phyloP scores from a whole-genome alignment of 2,113 vertebrate genomes.

The Mionectes macconnelli region DNA sequence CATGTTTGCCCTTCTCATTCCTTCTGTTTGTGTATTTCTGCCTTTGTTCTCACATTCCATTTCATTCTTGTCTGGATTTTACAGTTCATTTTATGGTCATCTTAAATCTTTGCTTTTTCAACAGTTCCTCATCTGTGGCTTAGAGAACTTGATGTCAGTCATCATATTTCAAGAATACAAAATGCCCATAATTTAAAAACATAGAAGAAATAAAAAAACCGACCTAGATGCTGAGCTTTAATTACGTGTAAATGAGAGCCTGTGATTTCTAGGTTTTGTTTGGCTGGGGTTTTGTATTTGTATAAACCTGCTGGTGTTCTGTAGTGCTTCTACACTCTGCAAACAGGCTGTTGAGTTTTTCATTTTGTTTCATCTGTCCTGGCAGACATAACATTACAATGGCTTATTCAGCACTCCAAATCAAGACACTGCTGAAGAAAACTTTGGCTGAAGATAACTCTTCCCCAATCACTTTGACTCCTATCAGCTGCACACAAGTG shows the following conservation, averaged over 20 bases:
- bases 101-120: conserved; percentile 4
- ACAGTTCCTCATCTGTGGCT: background rate
- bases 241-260: background rate
- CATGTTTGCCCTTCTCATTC: background rate
- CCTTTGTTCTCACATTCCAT: background rate
- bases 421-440: conserved; percentile 73
- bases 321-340: background rate
- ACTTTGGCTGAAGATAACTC: conserved; percentile 21
- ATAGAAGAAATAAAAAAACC: background rate
- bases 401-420: conserved; percentile 90
- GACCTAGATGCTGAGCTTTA: background rate
- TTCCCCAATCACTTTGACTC: conserved; percentile 23
- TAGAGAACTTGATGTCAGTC: background rate
- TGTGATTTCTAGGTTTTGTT: background rate
- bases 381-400: conserved; percentile 81
- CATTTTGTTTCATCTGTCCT: conserved; percentile 17
- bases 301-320: background rate
- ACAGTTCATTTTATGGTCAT: background rate
- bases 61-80: conserved; percentile 28
- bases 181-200: background rate
- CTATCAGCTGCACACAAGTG: conserved; percentile 19
- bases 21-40: background rate
- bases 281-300: background rate
- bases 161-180: background rate
- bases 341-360: background rate